Evolutionary conservation across 2,113 vertebrate species (phyloP).

Genomic region (Australoheros scitulus): DNA sequence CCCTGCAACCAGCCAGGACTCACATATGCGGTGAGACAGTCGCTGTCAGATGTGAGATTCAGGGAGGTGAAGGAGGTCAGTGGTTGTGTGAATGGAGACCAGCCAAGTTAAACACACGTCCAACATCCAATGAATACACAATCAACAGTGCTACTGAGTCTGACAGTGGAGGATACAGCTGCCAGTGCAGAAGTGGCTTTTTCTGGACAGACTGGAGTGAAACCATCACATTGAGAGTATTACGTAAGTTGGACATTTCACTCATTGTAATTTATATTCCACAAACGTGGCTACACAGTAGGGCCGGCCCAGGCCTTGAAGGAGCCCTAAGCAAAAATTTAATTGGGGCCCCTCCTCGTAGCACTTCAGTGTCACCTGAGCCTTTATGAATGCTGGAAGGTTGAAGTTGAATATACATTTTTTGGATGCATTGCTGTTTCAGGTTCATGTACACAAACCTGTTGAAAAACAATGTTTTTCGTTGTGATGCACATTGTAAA

Average conservation of each 20-base stretch:
- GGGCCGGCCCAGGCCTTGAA: too few relatives aligned
- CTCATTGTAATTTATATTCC: background rate
- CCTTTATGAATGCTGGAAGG: too few relatives aligned
- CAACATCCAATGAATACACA: rapidly evolving
- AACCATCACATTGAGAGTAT: rapidly evolving
- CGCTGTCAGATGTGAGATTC: background rate
- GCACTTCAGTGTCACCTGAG: too few relatives aligned
- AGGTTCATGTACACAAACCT: too few relatives aligned
- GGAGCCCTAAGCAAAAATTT: too few relatives aligned
- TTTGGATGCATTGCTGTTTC: too few relatives aligned
- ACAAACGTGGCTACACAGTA: too few relatives aligned
- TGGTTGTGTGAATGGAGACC: background rate
- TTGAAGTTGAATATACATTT: too few relatives aligned
- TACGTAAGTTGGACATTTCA: rapidly evolving
- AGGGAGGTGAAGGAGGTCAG: background rate
- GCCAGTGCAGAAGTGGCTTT: rapidly evolving
- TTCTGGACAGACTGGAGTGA: background rate
- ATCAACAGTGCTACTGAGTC: rapidly evolving
- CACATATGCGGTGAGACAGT: background rate
- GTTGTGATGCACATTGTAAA: too few relatives aligned
- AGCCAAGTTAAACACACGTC: rapidly evolving
- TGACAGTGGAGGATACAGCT: rapidly evolving
- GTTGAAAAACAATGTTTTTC: too few relatives aligned
- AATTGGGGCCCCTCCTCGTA: too few relatives aligned
- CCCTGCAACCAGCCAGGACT: background rate